Percentiles rank a stretch among this genome's conserved stretches.
Conservation (phyloP, 2,113 vertebrate species). For the Lasiurus borealis region DNA sequence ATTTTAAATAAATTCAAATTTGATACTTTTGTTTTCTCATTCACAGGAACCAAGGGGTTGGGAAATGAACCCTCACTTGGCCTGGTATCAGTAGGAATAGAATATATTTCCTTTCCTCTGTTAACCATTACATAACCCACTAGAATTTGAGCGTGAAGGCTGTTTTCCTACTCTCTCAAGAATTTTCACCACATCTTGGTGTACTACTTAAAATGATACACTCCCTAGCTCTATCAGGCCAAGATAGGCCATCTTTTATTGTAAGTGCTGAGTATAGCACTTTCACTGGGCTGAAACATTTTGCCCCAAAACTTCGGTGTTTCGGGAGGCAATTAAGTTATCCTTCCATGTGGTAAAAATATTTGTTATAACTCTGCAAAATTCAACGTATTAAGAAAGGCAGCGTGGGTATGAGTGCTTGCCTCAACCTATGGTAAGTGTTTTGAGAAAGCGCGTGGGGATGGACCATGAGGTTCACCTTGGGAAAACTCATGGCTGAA, state of each 20-base stretch:
- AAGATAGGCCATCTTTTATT: neutral
- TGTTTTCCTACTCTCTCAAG: constrained; percentile 56
- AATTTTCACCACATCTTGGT: constrained; percentile 47
- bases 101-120: constrained; percentile 57
- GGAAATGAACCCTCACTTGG: constrained; percentile 17
- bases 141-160: neutral
- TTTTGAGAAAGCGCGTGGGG: neutral
- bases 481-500: neutral
- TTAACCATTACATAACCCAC: constrained; percentile 52
- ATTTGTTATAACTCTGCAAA: neutral
- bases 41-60: constrained; percentile 52
- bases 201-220: constrained; percentile 31
- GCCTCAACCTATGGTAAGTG: neutral
- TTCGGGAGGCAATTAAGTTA: neutral
- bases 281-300: neutral
- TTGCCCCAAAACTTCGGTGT: neutral
- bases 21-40: constrained; percentile 56
- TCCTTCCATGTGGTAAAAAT: neutral
- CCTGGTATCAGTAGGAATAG: neutral
- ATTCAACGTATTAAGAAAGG: neutral
- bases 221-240: neutral
- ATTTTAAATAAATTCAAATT: constrained; percentile 56
- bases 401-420: neutral
- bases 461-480: neutral
- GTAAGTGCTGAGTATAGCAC: neutral